Evolutionary conservation across 2,888 invertebrate genomes (phyloP).

Genomic region (Camptogramma bilineatum): DNA sequence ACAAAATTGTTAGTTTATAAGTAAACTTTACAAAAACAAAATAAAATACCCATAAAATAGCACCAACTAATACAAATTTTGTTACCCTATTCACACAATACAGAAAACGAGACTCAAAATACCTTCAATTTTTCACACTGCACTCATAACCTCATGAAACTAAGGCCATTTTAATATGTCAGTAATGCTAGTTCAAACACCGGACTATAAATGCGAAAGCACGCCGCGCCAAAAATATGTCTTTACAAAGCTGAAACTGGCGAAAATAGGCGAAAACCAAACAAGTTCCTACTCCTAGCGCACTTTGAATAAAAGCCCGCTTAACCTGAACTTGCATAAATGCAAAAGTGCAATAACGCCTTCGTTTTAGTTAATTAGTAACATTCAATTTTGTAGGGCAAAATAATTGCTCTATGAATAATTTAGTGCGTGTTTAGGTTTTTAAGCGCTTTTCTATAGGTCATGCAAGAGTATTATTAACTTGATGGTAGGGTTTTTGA

Average conservation of each 20-base stretch:
- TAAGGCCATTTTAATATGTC: conserved; percentile 55
- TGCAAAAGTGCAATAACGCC: conserved; percentile 47
- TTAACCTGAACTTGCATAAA: conserved; percentile 64
- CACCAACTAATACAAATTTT: too few relatives aligned
- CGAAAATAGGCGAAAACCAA: conserved; percentile 65
- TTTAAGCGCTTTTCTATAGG: conserved; percentile 26
- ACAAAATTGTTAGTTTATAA: too few relatives aligned
- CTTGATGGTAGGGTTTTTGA: neutral
- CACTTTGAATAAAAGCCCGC: conserved; percentile 63
- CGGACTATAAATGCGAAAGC: conserved; percentile 79
- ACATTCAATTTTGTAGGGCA: conserved; percentile 56
- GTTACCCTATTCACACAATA: too few relatives aligned
- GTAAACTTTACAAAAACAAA: too few relatives aligned
- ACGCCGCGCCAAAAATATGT: conserved; percentile 79
- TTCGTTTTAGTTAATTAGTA: conserved; percentile 46
- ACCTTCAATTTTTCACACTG: neutral
- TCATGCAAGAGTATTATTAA: conserved; percentile 13
- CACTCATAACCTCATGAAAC: neutral
- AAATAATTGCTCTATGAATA: conserved; percentile 59
- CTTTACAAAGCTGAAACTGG: conserved; percentile 52
- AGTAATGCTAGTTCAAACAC: conserved; percentile 74
- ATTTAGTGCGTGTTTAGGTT: conserved; percentile 45
- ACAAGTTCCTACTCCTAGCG: conserved; percentile 61
- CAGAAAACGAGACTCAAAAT: neutral
- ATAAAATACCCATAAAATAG: too few relatives aligned